phyloP scores from a whole-genome alignment of 1,140 invertebrate genomes.

The Tetraneura akinire region DNA sequence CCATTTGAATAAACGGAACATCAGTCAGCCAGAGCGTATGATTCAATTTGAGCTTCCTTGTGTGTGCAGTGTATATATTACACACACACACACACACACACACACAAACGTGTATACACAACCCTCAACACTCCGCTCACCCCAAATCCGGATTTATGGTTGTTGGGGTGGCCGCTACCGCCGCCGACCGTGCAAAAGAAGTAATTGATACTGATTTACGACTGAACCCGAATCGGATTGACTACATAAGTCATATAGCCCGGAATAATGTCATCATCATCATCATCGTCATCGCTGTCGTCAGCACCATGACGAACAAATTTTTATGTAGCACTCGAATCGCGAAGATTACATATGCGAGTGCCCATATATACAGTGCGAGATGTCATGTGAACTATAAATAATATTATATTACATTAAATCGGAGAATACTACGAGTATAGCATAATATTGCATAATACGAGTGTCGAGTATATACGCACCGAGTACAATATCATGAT shows the following conservation, averaged over 20 bases:
- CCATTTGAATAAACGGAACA: constrained; percentile 51
- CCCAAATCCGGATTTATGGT: constrained; percentile 48
- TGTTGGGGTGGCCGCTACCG: constrained; percentile 14
- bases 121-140: constrained; percentile 22
- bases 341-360: not conserved
- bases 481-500: too few species aligned
- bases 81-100: not conserved
- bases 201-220: constrained; percentile 52
- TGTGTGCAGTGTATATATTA: not conserved
- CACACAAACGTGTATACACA: too few species aligned
- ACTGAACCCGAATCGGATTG: constrained; percentile 47
- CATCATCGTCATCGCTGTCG: not conserved
- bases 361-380: too few species aligned
- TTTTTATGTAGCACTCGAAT: constrained; percentile 9
- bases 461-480: too few species aligned
- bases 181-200: constrained; percentile 25
- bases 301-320: not conserved
- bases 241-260: constrained; percentile 48
- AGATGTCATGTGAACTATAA: too few species aligned
- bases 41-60: constrained; percentile 50
- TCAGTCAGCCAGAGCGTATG: constrained; percentile 51
- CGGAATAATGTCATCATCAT: constrained; percentile 40
- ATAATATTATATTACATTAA: too few species aligned
- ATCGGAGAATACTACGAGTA: too few species aligned
- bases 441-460: too few species aligned